Percentiles rank a stretch among this genome's conserved stretches.
phyloP scores from a whole-genome alignment of 2,797 vertebrate species.

The Betta splendens region DNA sequence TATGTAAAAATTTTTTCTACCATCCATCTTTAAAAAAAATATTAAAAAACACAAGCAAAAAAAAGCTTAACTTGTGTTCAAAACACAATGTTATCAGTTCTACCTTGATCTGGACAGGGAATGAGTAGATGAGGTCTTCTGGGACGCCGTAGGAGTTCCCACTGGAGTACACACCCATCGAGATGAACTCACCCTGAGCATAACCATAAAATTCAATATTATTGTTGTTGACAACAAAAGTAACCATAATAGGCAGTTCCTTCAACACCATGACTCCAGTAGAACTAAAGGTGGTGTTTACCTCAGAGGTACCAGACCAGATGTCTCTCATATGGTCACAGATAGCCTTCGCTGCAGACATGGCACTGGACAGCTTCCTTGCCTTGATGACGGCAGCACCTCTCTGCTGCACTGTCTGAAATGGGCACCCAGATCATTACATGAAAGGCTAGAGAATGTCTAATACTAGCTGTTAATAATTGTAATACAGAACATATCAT shows the following conservation, averaged over 20 bases:
- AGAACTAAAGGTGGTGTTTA: constrained; percentile 56
- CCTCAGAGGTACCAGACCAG: constrained; percentile 93
- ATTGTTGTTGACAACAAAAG: background rate
- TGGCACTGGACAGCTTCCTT: constrained; percentile 94
- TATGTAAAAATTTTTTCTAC: no score
- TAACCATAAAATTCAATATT: no score
- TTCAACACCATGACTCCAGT: background rate
- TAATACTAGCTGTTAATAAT: no score
- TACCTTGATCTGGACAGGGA: constrained; percentile 95
- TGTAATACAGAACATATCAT: no score
- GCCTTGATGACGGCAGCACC: constrained; percentile 94
- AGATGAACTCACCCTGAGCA: constrained; percentile 92
- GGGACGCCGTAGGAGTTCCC: constrained; percentile 91
- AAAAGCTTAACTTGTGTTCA: background rate
- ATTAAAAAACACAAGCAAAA: background rate
- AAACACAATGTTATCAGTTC: background rate
- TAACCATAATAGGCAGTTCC: background rate
- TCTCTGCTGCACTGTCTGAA: constrained; percentile 91
- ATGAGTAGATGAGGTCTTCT: constrained; percentile 93
- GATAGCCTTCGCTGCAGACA: constrained; percentile 97
- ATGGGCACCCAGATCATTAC: background rate
- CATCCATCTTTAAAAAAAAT: no score
- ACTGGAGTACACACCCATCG: constrained; percentile 94
- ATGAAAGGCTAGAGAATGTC: no score
- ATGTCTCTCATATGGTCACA: constrained; percentile 94